These are phyloP conservation scores for Nothocercus julius DNA, from an alignment of 2,113 vertebrate genomes.

Conservation along the genomic window DNA sequence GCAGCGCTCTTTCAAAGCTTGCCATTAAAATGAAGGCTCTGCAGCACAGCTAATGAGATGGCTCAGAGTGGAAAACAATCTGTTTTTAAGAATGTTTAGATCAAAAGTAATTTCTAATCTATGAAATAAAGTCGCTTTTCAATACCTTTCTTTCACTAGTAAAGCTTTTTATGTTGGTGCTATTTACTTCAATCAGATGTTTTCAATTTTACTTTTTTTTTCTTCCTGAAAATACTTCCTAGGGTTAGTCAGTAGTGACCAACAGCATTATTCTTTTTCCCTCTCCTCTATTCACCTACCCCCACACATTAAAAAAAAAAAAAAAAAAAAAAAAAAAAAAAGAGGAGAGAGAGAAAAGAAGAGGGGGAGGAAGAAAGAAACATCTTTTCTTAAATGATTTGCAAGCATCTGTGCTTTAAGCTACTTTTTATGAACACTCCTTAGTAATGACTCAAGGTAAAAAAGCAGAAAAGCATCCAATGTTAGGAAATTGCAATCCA, in stretches of 20 bases:
- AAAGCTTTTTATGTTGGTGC: constrained; percentile 81
- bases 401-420: constrained; percentile 84
- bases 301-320: constrained; percentile 40
- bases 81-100: constrained; percentile 82
- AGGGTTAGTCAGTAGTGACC: constrained; percentile 76
- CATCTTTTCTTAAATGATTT: constrained; percentile 83
- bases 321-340: constrained; percentile 51
- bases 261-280: constrained; percentile 74
- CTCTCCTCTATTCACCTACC: constrained; percentile 43
- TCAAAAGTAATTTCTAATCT: constrained; percentile 88
- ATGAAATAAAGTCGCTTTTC: constrained; percentile 81
- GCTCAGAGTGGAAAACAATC: constrained; percentile 78
- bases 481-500: constrained; percentile 90
- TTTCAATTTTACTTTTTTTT: constrained; percentile 82
- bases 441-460: constrained; percentile 85
- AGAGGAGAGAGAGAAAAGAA: constrained; percentile 53
- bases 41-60: constrained; percentile 78
- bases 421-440: constrained; percentile 85
- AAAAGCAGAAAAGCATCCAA: constrained; percentile 85
- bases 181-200: constrained; percentile 89
- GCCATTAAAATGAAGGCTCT: constrained; percentile 70
- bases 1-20: constrained; percentile 72
- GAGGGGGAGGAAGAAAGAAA: constrained; percentile 74
- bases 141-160: constrained; percentile 82
- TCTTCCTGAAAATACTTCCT: constrained; percentile 79